Evolutionary conservation across 1,140 invertebrate species (phyloP), one percentile per base, ranked within the genome.

Genomic region (Nebria ingens): DNA sequence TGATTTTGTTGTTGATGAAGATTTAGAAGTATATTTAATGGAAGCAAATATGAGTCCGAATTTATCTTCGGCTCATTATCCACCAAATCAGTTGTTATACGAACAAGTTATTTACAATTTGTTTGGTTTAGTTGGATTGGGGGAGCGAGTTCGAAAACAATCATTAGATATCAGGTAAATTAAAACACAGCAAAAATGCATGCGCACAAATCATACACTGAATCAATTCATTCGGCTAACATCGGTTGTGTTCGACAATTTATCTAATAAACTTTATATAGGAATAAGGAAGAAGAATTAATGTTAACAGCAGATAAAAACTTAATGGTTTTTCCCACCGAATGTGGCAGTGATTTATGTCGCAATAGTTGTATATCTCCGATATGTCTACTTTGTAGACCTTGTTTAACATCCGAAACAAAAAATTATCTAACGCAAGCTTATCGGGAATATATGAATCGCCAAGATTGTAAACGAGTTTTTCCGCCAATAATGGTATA

Each of bases 31-130:
- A 1, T 91, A 84, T 64, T 73, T 96, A 1, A 87, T 98, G 82
- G 95, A 98, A 72, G 94, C 91, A 0, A 98, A 98, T 68, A 98
- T 98, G 95, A 96, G 92, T 21, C 96, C 95, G 0, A 98, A 98
- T 76, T 76, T 98, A 19, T 95, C 91, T 0, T 96, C 93, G 0
- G 85, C 85, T 0, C 93, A 98, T 73, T 98, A 89, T 70, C 82
- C 85, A 40, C 85, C 83, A 0, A 98, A 98, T 69, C 81, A 83
- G 56, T 67, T 92, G 9, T 68, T 98, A 0, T 98, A 98, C 61
- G 89, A 97, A 65, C 93, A 97, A 76, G 87, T 98, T 2, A 62
- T 98, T 2, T 94, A 85, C 65, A 95, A 89, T 69, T 65, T 93
- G 34, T 82, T 98, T 22, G 78, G 82, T 29, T 63, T 97, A 6